Evolutionary conservation across 2,113 vertebrate genomes (phyloP).

Genomic region (Sprattus sprattus): DNA sequence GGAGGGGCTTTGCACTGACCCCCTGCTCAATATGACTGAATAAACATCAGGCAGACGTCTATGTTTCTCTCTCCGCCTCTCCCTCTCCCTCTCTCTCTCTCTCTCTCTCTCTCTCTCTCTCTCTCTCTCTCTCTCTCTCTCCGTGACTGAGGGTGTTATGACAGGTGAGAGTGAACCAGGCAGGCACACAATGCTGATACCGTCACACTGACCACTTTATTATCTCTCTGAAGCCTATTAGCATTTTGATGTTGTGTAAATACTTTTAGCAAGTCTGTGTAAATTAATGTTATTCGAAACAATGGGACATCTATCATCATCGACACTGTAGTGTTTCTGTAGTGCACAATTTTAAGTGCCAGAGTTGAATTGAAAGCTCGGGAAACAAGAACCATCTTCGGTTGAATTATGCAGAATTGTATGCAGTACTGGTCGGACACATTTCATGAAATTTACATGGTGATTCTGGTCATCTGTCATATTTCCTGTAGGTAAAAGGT

Average conservation of each 20-base stretch:
- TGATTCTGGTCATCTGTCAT: neutral
- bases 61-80: neutral
- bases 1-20: slow-evolving; percentile 18
- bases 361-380: neutral
- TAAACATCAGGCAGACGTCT: slow-evolving; percentile 2
- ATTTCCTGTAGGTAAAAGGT: neutral
- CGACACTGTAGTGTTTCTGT: neutral
- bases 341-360: neutral
- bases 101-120: neutral
- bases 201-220: neutral
- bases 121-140: neutral
- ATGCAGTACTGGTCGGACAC: neutral
- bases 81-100: neutral
- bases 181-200: neutral
- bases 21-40: slow-evolving; percentile 35
- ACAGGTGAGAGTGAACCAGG: neutral
- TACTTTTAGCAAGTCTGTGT: neutral
- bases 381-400: neutral
- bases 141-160: neutral
- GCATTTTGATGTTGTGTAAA: neutral
- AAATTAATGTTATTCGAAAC: neutral
- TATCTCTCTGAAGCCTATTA: neutral
- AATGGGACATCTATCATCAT: neutral
- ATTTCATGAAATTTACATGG: neutral
- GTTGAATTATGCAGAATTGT: neutral